Evolutionary conservation across 2,113 vertebrate species (phyloP), one percentile per base, ranked within the genome.

Genomic region (Ptychochromis oligacanthus): DNA sequence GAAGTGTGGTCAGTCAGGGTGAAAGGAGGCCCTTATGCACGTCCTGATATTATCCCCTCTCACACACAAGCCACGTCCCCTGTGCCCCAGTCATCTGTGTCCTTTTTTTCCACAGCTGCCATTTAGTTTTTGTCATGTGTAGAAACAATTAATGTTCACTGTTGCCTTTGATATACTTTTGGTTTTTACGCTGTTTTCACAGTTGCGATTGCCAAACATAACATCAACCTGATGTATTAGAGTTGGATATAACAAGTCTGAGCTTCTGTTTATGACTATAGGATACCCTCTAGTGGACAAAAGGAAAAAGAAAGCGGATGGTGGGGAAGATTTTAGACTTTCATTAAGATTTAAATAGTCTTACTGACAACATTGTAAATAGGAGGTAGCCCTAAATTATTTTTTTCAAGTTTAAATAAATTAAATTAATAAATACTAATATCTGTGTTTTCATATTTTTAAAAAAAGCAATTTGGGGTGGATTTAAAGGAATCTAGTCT

Each of bases 231-330:
- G 1, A 8, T 24, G 0, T 17, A 26, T 64, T 18, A 61, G 12
- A 54, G 11, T 6, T 11, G 4, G 77, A 56, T 46, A 57, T 9
- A 1, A 38, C 7, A 5, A 5, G 6, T 22, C 28, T 13, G 22
- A 4, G n/a, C 28, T 64, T 80, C 13, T 24, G 74, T 84, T 28
- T 12, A 4, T 77, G 36, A 55, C 74, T 22, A 10, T 36, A 74
- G 43, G 43, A 3, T 18, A 4, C 75, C 82, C 77, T 76, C 89
- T 91, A 75, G 79, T 92, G 93, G 80, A 72, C 46, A 15, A 43
- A 14, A 65, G 0, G 1, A 15, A 22, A 43, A 79, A 5, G 12
- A 46, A 67, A 67, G 38, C 17, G 14, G 14, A 43, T 6, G 24
- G 11, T 43, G 7, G 24, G 38, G 62, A 0, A 17, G 17, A 54